Conservation (phyloP, 1,140 invertebrate species). For the Listronotus oregonensis region DNA sequence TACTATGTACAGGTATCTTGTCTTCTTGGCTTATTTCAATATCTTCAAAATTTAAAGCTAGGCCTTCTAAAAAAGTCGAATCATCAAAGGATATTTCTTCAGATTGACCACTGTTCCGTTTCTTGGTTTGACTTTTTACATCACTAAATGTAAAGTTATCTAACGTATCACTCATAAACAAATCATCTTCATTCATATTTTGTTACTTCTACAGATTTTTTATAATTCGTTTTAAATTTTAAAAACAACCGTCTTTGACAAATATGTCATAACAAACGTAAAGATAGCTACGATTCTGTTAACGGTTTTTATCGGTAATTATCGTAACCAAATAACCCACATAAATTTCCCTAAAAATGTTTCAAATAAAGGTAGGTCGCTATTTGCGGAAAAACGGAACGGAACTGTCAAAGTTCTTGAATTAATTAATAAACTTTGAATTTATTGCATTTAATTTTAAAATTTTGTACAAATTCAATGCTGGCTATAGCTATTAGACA, state of each 20-base stretch:
- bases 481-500: no score
- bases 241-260: neutral
- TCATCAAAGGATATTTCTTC: slow-evolving; percentile 45
- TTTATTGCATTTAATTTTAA: no score
- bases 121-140: slow-evolving; percentile 13
- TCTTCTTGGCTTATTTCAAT: neutral
- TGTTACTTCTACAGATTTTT: neutral
- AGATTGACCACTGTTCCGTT: neutral
- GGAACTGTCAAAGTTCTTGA: no score
- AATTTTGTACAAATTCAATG: no score
- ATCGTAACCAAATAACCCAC: no score
- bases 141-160: slow-evolving; percentile 44
- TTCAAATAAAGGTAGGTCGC: no score
- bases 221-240: slow-evolving; percentile 2
- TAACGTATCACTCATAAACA: slow-evolving; percentile 47
- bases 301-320: no score
- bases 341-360: no score
- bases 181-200: slow-evolving; percentile 27
- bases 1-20: neutral
- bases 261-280: neutral
- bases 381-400: no score
- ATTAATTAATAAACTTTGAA: no score
- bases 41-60: slow-evolving; percentile 14
- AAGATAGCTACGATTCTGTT: neutral
- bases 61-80: slow-evolving; percentile 40